These are phyloP conservation scores for Rhinolophus sinicus DNA, from an alignment of 2,113 vertebrate species.

Conservation along the genomic window DNA sequence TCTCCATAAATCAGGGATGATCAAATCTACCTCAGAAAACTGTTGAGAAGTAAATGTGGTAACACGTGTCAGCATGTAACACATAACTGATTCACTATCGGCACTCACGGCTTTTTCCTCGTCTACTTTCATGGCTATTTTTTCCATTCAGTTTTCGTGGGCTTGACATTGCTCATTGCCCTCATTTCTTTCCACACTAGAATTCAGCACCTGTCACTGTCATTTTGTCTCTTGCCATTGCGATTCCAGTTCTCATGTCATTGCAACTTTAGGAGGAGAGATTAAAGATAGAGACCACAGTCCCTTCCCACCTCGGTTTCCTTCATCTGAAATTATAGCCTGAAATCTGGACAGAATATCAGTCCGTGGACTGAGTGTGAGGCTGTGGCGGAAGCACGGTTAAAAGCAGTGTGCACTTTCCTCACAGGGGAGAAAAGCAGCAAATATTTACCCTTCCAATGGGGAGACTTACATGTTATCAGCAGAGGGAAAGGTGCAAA, in stretches of 20 bases:
- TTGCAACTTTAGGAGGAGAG: fast-evolving
- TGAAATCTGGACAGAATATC: not conserved
- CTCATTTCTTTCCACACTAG: not conserved
- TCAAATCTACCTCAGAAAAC: not conserved
- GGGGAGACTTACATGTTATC: not conserved
- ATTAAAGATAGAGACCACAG: fast-evolving
- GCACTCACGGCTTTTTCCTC: not conserved
- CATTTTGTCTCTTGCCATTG: not conserved
- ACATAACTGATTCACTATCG: fast-evolving
- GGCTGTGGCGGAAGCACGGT: not conserved
- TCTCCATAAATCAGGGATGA: not conserved
- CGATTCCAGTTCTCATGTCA: fast-evolving
- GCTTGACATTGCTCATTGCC: too few species aligned
- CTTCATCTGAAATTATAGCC: not conserved
- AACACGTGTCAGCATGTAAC: fast-evolving
- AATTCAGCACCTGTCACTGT: too few species aligned
- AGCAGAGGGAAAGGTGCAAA: not conserved
- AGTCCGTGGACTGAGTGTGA: fast-evolving
- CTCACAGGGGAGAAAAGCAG: not conserved
- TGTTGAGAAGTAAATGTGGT: not conserved
- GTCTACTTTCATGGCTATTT: fast-evolving
- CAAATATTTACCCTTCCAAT: not conserved
- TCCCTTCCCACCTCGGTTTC: not conserved
- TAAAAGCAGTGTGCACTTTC: not conserved
- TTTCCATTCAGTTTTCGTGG: not conserved